Conservation (phyloP, 2,113 vertebrate species). For the Azemiops feae region DNA sequence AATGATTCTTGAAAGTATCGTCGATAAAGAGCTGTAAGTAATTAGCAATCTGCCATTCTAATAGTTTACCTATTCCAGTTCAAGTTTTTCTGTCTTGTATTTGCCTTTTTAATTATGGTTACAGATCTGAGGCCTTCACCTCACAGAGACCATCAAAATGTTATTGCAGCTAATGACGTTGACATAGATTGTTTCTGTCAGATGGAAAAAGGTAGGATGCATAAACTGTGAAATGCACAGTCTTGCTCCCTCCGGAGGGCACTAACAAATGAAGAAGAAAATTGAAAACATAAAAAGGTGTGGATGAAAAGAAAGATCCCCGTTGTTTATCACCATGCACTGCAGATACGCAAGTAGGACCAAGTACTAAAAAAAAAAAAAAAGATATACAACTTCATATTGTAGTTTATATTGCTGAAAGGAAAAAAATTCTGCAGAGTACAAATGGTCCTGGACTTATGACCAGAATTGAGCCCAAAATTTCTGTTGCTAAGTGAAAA, state of each 20-base stretch:
- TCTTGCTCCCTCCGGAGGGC: not conserved
- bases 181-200: constrained; percentile 17
- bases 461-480: not conserved
- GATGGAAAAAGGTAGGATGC: constrained; percentile 6
- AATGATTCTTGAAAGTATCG: constrained; percentile 34
- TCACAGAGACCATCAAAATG: constrained; percentile 36
- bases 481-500: not conserved
- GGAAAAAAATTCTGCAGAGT: not conserved
- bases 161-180: constrained; percentile 29
- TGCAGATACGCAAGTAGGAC: not conserved
- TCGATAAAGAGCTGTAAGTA: constrained; percentile 7
- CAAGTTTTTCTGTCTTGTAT: constrained; percentile 10
- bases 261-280: constrained; percentile 29
- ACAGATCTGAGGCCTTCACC: constrained; percentile 22
- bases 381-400: not conserved
- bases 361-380: not conserved
- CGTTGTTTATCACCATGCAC: not conserved
- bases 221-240: constrained; percentile 11
- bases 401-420: not conserved
- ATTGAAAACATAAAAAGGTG: not conserved
- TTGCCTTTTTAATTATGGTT: constrained; percentile 31
- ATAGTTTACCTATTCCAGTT: constrained; percentile 19
- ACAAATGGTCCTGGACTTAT: not conserved
- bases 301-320: not conserved
- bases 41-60: constrained; percentile 25